phyloP scores from a whole-genome alignment of 92 coral and sea anemone genomes.

The Phymanthus crucifer region DNA sequence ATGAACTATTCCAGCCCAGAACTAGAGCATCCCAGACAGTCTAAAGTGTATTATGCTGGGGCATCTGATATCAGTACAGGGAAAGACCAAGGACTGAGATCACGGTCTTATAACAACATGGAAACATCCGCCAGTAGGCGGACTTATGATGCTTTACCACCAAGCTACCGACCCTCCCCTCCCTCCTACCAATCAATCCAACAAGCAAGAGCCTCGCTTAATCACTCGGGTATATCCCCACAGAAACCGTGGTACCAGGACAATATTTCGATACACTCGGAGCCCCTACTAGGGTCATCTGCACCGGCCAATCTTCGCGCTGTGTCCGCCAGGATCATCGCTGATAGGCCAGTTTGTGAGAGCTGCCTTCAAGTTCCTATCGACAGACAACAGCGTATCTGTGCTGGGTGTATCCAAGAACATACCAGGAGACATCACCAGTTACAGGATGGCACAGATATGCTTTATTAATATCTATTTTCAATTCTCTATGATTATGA shows the following conservation, averaged over 20 bases:
- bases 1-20: conserved; percentile 31
- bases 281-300: conserved; percentile 5
- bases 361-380: conserved; percentile 61
- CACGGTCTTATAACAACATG: conserved; percentile 22
- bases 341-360: conserved; percentile 72
- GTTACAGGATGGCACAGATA: conserved; percentile 15
- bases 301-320: conserved; percentile 57
- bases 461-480: conserved; percentile 21
- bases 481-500: background rate
- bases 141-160: conserved; percentile 11
- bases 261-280: conserved; percentile 23
- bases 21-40: conserved; percentile 15
- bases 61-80: conserved; percentile 17
- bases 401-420: conserved; percentile 71
- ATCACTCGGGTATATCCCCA: conserved; percentile 30
- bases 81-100: conserved; percentile 16
- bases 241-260: conserved; percentile 52
- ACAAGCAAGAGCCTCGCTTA: conserved; percentile 40
- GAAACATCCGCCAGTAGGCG: conserved; percentile 6
- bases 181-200: conserved; percentile 41
- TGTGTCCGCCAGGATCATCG: conserved; percentile 60
- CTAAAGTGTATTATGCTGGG: conserved; percentile 33
- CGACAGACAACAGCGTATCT: conserved; percentile 62
- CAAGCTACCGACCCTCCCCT: conserved; percentile 54
- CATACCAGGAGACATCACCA: conserved; percentile 19